A percentile compares a stretch with the other conserved stretches of the same genome.
Conservation (phyloP, 2,888 invertebrate species). For the Nymphalis c-album region DNA sequence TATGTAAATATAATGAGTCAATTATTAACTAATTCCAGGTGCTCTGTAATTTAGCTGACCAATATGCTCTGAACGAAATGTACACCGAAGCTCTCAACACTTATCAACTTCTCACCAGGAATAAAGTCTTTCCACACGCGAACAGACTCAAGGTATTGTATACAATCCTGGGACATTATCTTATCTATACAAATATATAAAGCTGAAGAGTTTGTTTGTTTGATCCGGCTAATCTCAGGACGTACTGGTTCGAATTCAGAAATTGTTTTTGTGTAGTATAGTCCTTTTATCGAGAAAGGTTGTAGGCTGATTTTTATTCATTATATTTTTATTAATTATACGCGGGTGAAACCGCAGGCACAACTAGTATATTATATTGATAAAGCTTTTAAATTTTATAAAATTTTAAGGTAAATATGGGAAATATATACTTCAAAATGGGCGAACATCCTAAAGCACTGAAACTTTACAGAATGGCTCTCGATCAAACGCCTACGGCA, state of each 20-base stretch:
- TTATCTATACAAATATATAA: too few species aligned
- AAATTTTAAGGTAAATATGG: constrained; percentile 88
- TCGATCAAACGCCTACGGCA: constrained; percentile 96
- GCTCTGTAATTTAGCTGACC: constrained; percentile 96
- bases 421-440: constrained; percentile 97
- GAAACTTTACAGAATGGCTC: constrained; percentile 98
- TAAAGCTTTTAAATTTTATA: background rate
- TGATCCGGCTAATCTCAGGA: too few species aligned
- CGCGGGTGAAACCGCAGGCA: too few species aligned
- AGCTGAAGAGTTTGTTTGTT: too few species aligned
- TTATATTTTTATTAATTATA: too few species aligned
- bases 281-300: too few species aligned
- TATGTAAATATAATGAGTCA: background rate
- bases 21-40: constrained; percentile 81
- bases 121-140: constrained; percentile 96
- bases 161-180: too few species aligned
- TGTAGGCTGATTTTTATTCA: too few species aligned
- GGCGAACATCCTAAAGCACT: constrained; percentile 96
- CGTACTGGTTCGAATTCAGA: too few species aligned
- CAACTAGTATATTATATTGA: too few species aligned
- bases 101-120: constrained; percentile 95
- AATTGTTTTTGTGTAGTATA: too few species aligned
- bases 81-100: constrained; percentile 97
- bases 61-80: constrained; percentile 96
- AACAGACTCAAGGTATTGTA: constrained; percentile 90